Conservation (phyloP, 2,113 vertebrate genomes). For the Isichthys henryi region DNA sequence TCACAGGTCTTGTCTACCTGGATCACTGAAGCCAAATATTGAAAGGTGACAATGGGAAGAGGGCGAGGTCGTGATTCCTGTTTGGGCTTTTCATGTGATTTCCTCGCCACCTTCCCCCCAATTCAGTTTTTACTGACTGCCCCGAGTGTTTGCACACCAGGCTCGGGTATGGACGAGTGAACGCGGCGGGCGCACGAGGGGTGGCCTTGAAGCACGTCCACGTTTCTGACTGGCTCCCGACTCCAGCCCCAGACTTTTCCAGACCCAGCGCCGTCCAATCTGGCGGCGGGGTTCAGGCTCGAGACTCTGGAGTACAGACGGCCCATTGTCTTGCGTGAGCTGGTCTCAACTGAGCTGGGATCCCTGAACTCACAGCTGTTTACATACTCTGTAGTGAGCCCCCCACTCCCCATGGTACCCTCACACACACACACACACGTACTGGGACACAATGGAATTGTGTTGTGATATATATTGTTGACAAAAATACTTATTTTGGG, state of each 20-base stretch:
- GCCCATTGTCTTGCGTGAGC: slow-evolving; percentile 44
- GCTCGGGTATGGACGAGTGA: not conserved
- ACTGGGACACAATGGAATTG: not conserved
- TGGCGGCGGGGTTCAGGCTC: slow-evolving; percentile 34
- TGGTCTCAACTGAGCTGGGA: not conserved
- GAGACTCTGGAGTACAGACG: slow-evolving; percentile 49
- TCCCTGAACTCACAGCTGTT: slow-evolving; percentile 1
- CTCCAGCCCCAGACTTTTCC: slow-evolving; percentile 46
- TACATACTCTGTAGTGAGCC: not conserved
- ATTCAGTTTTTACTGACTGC: slow-evolving; percentile 17
- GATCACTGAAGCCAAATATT: slow-evolving; percentile 4
- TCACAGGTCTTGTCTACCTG: slow-evolving; percentile 3
- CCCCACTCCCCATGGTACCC: slow-evolving; percentile 29
- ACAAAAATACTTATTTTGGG: not conserved
- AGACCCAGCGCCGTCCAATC: slow-evolving; percentile 42
- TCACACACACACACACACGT: slow-evolving; percentile 20
- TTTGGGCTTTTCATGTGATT: not conserved
- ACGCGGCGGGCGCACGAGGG: slow-evolving; percentile 32
- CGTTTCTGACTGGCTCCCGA: slow-evolving; percentile 43
- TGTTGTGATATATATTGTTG: not conserved
- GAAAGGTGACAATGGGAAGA: not conserved
- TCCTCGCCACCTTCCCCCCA: not conserved
- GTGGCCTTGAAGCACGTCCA: slow-evolving; percentile 57
- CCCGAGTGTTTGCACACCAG: not conserved
- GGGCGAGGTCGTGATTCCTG: not conserved